Conservation (phyloP, 2,888 invertebrate species). For the Celastrina argiolus region DNA sequence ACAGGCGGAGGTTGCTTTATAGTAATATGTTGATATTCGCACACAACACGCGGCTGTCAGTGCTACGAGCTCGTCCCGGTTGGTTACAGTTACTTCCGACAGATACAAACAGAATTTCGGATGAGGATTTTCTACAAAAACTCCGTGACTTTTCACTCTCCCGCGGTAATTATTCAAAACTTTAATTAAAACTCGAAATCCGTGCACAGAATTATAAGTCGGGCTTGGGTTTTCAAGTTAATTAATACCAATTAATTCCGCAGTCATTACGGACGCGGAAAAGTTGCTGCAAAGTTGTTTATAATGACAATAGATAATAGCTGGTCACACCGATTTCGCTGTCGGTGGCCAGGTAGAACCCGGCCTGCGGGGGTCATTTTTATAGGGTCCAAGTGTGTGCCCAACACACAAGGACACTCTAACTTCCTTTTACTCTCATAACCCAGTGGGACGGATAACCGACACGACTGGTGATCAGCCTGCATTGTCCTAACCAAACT, state of each 20-base stretch:
- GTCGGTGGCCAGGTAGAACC: no score
- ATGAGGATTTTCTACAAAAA: not conserved
- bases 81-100: not conserved
- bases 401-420: no score
- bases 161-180: not conserved
- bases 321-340: no score
- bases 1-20: no score
- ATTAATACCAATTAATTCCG: not conserved
- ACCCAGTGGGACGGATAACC: no score
- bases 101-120: slow-evolving; percentile 1
- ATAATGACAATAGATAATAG: not conserved
- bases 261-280: not conserved
- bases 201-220: not conserved
- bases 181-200: slow-evolving; percentile 3
- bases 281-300: not conserved
- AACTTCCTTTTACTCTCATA: no score
- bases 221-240: not conserved
- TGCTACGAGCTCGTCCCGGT: not conserved
- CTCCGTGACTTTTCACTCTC: not conserved
- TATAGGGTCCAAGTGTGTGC: no score
- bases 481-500: no score
- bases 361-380: no score
- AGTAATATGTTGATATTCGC: no score
- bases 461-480: no score
- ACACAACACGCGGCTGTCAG: not conserved